phyloP scores from a whole-genome alignment of 2,113 vertebrate genomes.

The Antechinus stuartii region DNA sequence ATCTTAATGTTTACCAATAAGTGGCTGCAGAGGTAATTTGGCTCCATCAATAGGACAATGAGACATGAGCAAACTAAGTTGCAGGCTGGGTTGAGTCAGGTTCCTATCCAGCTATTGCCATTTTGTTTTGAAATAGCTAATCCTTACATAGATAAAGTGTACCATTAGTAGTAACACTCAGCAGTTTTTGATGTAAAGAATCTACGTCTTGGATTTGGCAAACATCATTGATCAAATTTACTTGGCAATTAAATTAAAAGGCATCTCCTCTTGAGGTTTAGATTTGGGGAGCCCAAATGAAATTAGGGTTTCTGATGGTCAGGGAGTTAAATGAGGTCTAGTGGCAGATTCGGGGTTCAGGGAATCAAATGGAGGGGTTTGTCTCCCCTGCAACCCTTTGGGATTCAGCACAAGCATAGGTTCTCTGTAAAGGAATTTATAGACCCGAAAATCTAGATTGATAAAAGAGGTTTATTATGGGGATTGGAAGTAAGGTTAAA shows the following conservation, averaged over 20 bases:
- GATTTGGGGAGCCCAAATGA: no score
- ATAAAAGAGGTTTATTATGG: no score
- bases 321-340: no score
- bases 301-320: no score
- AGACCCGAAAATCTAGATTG: no score
- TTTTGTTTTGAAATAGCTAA: conserved; percentile 26
- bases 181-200: background rate
- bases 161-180: background rate
- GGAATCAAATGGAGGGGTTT: no score
- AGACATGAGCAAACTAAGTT: conserved; percentile 33
- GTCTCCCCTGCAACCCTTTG: no score
- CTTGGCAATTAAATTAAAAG: background rate
- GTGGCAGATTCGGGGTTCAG: no score
- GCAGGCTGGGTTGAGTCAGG: background rate
- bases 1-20: background rate
- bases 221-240: background rate
- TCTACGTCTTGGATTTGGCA: background rate
- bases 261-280: no score
- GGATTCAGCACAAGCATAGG: no score
- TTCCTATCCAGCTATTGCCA: conserved; percentile 6
- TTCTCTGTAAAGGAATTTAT: no score
- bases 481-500: no score
- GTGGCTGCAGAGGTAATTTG: background rate
- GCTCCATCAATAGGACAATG: background rate
- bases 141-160: conserved; percentile 18